Conservation (phyloP, 2,888 invertebrate species). For the Acanthosepion lycidas region DNA sequence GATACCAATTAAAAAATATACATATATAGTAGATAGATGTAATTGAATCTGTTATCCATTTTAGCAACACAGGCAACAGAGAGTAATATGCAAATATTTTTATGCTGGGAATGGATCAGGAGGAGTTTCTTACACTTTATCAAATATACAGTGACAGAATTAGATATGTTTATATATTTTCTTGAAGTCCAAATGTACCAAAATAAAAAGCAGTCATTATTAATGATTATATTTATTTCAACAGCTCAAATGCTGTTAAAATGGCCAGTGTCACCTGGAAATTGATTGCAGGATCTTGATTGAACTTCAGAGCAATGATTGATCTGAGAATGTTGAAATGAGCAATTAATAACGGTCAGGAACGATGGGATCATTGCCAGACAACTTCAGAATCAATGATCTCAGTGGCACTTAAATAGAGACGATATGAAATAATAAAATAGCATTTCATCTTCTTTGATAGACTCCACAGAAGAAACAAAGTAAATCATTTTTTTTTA, state of each 20-base stretch:
- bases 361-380: neutral
- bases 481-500: neutral
- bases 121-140: too few species aligned
- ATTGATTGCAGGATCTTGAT: neutral
- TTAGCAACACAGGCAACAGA: too few species aligned
- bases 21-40: too few species aligned
- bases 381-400: neutral
- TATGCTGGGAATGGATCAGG: too few species aligned
- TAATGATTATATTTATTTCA: neutral
- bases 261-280: neutral
- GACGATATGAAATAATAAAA: neutral
- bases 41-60: too few species aligned
- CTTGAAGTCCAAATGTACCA: neutral
- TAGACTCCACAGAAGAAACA: neutral
- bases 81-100: too few species aligned
- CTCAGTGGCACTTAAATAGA: neutral
- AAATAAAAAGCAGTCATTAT: neutral
- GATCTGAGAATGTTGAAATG: slow-evolving; percentile 1
- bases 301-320: neutral
- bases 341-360: neutral
- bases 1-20: too few species aligned
- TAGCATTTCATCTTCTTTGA: neutral
- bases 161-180: neutral
- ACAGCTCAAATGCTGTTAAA: neutral
- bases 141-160: too few species aligned